A percentile compares a stretch with the other conserved stretches of the same genome.
These are phyloP conservation scores for Pampus argenteus DNA, from an alignment of 2,797 vertebrate genomes.

Conservation along the genomic window DNA sequence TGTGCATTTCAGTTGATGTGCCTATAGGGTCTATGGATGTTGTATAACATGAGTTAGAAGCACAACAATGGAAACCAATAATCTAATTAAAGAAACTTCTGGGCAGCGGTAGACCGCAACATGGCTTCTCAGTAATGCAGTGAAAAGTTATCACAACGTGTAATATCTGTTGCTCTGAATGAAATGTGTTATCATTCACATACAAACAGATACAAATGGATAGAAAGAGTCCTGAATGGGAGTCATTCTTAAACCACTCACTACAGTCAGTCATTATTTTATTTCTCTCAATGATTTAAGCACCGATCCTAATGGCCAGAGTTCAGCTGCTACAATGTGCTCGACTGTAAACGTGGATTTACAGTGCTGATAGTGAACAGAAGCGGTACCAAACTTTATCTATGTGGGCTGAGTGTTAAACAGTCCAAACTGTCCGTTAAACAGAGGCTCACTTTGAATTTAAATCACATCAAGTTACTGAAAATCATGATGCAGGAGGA, in stretches of 20 bases:
- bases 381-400: slow-evolving; percentile 40
- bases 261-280: slow-evolving; percentile 10
- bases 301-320: slow-evolving; percentile 6
- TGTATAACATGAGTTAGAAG: not conserved
- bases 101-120: not conserved
- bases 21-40: not conserved
- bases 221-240: not conserved
- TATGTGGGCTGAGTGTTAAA: slow-evolving; percentile 44
- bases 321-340: slow-evolving; percentile 28
- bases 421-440: slow-evolving; percentile 23
- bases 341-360: slow-evolving; percentile 28
- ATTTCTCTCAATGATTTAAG: slow-evolving; percentile 25
- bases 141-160: not conserved
- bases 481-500: not conserved
- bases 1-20: not conserved
- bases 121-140: not conserved
- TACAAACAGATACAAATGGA: not conserved
- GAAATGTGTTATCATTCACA: slow-evolving; percentile 1
- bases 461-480: slow-evolving; percentile 1
- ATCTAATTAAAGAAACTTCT: slow-evolving; percentile 3
- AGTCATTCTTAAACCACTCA: slow-evolving; percentile 17
- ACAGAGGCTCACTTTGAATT: slow-evolving; percentile 16
- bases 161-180: not conserved
- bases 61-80: slow-evolving; percentile 13
- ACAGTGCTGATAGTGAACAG: slow-evolving; percentile 18